Conservation (phyloP, 2,797 vertebrate species). For the Neomorphus geoffroyi region DNA sequence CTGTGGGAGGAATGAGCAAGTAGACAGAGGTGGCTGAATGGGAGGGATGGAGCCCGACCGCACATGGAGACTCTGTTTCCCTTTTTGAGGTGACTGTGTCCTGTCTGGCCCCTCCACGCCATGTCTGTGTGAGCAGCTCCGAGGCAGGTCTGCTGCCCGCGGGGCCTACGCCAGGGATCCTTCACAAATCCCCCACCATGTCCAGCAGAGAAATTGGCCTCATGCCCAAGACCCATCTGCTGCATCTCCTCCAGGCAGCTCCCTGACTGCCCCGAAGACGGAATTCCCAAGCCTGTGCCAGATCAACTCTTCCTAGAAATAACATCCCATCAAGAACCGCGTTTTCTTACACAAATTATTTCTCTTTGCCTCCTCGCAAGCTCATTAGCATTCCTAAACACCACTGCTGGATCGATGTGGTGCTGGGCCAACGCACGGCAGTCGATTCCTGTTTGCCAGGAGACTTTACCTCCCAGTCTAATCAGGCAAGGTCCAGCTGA, state of each 20-base stretch:
- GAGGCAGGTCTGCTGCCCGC: fast-evolving
- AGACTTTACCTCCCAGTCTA: neutral
- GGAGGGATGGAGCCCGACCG: neutral
- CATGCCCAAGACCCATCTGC: neutral
- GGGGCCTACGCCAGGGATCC: neutral
- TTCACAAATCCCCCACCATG: neutral
- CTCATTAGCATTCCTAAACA: constrained; percentile 41
- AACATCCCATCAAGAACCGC: neutral
- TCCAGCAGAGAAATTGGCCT: neutral
- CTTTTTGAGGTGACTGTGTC: neutral
- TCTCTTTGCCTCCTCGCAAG: neutral
- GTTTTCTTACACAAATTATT: constrained; percentile 33
- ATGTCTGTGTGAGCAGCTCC: neutral
- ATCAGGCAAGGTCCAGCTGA: neutral
- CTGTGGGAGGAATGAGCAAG: fast-evolving
- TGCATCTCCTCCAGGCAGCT: fast-evolving
- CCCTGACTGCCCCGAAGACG: fast-evolving
- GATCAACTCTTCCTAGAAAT: neutral
- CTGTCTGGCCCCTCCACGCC: neutral
- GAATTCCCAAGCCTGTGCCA: fast-evolving
- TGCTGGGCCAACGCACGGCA: neutral
- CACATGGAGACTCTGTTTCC: fast-evolving
- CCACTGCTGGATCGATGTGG: fast-evolving
- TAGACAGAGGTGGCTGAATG: neutral
- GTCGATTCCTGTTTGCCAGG: constrained; percentile 20